These are phyloP conservation scores for Lysiphlebus fabarum DNA, from an alignment of 1,140 invertebrate genomes.

Conservation along the genomic window DNA sequence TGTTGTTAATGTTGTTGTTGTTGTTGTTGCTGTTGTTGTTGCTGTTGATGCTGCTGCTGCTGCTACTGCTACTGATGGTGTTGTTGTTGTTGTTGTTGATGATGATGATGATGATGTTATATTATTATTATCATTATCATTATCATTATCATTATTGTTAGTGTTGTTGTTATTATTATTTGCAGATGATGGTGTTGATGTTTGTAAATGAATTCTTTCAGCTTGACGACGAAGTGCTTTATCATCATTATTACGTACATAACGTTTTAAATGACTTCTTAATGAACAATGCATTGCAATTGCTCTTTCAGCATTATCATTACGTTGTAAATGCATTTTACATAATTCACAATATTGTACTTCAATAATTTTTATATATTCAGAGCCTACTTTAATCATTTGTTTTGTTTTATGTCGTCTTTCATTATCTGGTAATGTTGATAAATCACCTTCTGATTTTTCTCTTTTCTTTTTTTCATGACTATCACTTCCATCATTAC, in stretches of 20 bases:
- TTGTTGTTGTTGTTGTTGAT: neutral
- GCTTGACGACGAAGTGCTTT: conserved; percentile 65
- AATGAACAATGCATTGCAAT: conserved; percentile 68
- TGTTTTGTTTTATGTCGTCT: conserved; percentile 60
- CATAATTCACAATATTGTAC: conserved; percentile 71
- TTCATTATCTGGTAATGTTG: conserved; percentile 43
- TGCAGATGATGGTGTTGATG: conserved; percentile 30
- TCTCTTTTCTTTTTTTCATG: conserved; percentile 60
- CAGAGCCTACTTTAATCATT: conserved; percentile 71
- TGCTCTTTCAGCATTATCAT: conserved; percentile 61
- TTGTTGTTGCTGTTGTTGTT: conserved; percentile 19
- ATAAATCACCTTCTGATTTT: conserved; percentile 44
- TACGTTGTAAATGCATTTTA: conserved; percentile 66
- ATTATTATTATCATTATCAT: too few relatives aligned
- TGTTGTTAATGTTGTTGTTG: conserved; percentile 18
- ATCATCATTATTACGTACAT: conserved; percentile 71
- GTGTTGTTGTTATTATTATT: conserved; percentile 22
- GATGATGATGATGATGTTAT: too few relatives aligned
- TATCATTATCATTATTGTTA: conserved; percentile 3
- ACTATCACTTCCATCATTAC: conserved; percentile 58
- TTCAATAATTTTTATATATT: conserved; percentile 72
- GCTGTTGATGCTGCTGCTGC: conserved; percentile 22
- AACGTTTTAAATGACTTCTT: conserved; percentile 68
- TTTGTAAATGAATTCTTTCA: conserved; percentile 62
- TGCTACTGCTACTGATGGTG: conserved; percentile 29